Evolutionary conservation across 2,888 invertebrate genomes (phyloP).

Genomic region (Latheticus oryzae): DNA sequence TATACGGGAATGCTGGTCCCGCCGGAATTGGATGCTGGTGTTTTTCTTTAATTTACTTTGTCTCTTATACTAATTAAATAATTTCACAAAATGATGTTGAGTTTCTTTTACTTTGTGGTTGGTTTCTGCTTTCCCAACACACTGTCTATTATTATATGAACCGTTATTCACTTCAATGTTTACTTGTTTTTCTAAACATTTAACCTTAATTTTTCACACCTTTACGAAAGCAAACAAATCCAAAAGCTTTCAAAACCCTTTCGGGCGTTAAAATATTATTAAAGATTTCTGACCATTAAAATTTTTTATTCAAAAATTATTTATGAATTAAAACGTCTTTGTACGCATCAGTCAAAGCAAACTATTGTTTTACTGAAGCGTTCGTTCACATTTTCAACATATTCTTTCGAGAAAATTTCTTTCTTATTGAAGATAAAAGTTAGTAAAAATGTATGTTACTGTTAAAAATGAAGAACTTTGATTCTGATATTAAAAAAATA

Average conservation of each 20-base stretch:
- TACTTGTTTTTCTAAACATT: conserved; percentile 34
- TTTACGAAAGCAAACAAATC: conserved; percentile 28
- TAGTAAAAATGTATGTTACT: no score
- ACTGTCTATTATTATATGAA: conserved; percentile 22
- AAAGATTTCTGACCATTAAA: no score
- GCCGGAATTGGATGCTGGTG: conserved; percentile 34
- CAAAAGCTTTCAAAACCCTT: conserved; percentile 28
- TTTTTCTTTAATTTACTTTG: conserved; percentile 40
- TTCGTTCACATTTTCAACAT: no score
- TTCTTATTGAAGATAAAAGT: no score
- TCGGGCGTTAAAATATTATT: conserved; percentile 17
- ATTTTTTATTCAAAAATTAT: no score
- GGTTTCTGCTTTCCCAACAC: conserved; percentile 17
- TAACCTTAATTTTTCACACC: conserved; percentile 35
- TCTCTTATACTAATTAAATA: conserved; percentile 33
- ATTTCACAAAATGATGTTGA: conserved; percentile 16
- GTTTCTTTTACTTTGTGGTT: conserved; percentile 17
- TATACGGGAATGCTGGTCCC: conserved; percentile 30
- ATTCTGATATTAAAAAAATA: no score
- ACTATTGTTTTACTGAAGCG: no score
- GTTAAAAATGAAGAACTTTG: no score
- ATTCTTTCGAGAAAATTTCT: no score
- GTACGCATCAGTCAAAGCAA: no score
- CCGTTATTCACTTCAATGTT: conserved; percentile 31
- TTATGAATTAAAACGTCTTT: no score